Base-by-base conservation (phyloP, 2,797 vertebrate species). In the Pangasius sanitwongsei region DNA sequence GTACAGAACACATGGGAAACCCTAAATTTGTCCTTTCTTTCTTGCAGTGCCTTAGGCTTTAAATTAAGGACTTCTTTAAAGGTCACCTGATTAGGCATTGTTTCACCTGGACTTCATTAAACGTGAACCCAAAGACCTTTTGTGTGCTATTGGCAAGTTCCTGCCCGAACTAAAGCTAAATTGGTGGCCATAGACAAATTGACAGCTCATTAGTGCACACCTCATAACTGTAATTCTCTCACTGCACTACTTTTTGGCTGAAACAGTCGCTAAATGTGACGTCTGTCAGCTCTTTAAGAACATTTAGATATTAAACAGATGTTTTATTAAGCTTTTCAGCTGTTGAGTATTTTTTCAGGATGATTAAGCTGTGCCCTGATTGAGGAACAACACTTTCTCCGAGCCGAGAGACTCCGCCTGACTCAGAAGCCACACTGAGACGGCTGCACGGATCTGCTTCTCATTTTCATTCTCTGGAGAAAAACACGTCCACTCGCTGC, bases 391-490 rank as follows among this genome's bases (percentile, higher is more conserved):
- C 44, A 63, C 80, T 50, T 84, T 74, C 18, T 41, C 20, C 3
- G 23, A 57, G 86, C 86, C 11, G 23, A 25, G 67, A 57, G 87
- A 74, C 50, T 61, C 34, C n/a, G 37, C 83, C 84, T 89, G 50
- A 84, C 74, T 88, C 88, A 31, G 85, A 20, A 67, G 88, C 72
- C 86, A 67, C 81, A 63, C 50, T 59, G 74, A 77, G 88, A 86
- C 57, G 31, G 83, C 74, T 53, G 83, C 67, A 50, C 53, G 85
- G 89, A 91, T 92, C 92, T 93, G 92, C 91, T 92, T 93, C 85
- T 93, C 87, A 89, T 91, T 93, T 92, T 90, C 86, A 48, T 88
- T 50, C 84, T 61, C 65, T 75, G 55, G 72, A 82, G 86, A 90
- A 89, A 91, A 89, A 85, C 84, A 87, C n/a, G 67, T 89, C 88